phyloP scores from a whole-genome alignment of 2,888 invertebrate species.

The Andrena dorsata region DNA sequence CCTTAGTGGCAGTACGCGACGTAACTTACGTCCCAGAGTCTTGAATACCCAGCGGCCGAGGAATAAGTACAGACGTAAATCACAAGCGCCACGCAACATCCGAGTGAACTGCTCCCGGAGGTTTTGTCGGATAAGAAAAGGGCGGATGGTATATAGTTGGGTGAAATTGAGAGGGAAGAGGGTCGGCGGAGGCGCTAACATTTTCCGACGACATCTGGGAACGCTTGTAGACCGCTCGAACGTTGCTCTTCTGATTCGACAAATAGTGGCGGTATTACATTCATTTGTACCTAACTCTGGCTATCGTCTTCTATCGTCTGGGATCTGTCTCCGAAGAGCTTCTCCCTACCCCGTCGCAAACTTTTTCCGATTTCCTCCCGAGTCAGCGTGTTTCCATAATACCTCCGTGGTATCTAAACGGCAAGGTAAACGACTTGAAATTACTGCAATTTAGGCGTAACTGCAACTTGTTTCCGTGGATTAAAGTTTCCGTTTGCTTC shows the following conservation, averaged over 20 bases:
- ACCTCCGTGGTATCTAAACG: no score
- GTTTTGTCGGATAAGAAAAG: conserved; percentile 39
- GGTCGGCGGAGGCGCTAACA: conserved; percentile 16
- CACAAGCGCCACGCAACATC: conserved; percentile 36
- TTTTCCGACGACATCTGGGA: conserved; percentile 19
- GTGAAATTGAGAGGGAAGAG: conserved; percentile 7
- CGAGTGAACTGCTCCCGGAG: conserved; percentile 35
- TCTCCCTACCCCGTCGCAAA: neutral
- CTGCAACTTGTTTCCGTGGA: no score
- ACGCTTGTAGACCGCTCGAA: conserved; percentile 1
- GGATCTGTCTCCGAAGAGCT: neutral
- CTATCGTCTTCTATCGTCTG: neutral
- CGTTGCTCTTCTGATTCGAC: conserved; percentile 29
- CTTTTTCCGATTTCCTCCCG: neutral
- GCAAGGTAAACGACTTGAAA: neutral
- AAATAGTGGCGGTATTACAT: conserved; percentile 2
- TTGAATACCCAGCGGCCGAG: conserved; percentile 11
- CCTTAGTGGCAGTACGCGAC: conserved; percentile 2
- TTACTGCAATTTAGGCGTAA: neutral
- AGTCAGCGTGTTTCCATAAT: neutral
- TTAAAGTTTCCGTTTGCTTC: no score
- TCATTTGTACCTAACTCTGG: conserved; percentile 16
- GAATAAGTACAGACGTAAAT: conserved; percentile 25
- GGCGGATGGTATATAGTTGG: neutral
- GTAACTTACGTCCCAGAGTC: conserved; percentile 39